These are phyloP conservation scores for Mixornis gularis DNA, from an alignment of 2,113 vertebrate species.

Conservation along the genomic window DNA sequence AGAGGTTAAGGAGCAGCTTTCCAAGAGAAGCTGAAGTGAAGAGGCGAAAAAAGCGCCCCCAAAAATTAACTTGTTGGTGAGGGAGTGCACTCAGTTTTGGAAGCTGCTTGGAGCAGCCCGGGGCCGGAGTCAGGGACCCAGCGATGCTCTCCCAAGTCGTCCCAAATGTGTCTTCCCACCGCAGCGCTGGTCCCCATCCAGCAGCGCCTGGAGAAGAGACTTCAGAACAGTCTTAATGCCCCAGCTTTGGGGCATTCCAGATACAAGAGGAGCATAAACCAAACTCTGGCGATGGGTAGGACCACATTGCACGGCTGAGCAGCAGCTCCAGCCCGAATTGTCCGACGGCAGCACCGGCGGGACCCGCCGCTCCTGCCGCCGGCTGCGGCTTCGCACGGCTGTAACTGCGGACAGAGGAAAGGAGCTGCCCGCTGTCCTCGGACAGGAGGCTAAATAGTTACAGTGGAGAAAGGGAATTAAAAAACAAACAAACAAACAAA, in stretches of 20 bases:
- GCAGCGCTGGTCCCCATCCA: no score
- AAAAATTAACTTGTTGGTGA: neutral
- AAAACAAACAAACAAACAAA: no score
- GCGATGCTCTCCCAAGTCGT: neutral
- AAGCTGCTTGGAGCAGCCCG: neutral
- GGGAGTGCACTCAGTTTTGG: neutral
- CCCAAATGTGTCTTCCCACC: fast-evolving
- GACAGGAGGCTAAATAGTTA: neutral
- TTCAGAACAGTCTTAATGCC: neutral
- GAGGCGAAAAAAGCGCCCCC: fast-evolving
- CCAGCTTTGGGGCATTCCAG: neutral
- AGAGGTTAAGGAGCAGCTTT: neutral
- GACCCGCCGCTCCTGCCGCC: neutral
- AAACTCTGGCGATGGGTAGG: neutral
- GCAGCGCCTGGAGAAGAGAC: neutral
- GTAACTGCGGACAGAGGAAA: fast-evolving
- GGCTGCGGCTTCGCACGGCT: neutral
- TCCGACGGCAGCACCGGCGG: neutral
- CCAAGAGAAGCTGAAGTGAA: neutral
- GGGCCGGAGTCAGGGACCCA: neutral
- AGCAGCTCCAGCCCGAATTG: neutral
- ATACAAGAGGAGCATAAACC: neutral
- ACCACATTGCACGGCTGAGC: neutral
- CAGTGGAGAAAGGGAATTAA: neutral
- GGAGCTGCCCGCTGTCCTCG: neutral